These are phyloP conservation scores for Lates japonicus DNA, from an alignment of 2,797 vertebrate species.

Conservation along the genomic window DNA sequence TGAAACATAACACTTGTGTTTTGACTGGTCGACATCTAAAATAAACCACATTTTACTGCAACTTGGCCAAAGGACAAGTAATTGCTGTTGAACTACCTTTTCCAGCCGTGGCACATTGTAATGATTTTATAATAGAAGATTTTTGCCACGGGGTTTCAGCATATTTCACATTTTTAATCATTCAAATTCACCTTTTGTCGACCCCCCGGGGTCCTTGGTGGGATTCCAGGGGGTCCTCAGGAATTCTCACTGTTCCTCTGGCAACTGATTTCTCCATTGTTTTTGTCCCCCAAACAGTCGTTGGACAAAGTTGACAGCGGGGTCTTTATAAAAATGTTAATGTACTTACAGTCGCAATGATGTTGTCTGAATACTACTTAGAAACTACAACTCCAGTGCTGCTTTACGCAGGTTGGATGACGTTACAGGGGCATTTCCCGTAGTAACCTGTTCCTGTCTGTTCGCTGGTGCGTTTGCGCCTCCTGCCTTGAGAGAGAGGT, in stretches of 20 bases:
- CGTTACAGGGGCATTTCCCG: conserved; percentile 75
- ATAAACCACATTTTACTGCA: background rate
- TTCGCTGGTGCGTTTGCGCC: conserved; percentile 73
- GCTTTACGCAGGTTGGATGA: conserved; percentile 66
- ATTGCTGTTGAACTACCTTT: background rate
- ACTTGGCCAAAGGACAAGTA: background rate
- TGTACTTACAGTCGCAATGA: background rate
- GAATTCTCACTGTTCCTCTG: background rate
- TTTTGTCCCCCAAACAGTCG: background rate
- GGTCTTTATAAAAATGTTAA: background rate
- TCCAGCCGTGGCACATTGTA: background rate
- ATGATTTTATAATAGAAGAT: background rate
- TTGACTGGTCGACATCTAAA: background rate
- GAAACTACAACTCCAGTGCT: conserved; percentile 74
- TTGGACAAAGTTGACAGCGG: background rate
- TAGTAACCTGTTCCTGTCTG: conserved; percentile 76
- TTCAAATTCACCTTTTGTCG: background rate
- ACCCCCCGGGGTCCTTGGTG: background rate
- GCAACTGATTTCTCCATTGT: background rate
- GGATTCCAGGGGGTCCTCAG: background rate
- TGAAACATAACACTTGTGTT: background rate
- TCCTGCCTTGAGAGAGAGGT: conserved; percentile 79
- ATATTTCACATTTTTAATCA: background rate
- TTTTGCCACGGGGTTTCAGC: background rate
- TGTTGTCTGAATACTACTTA: background rate